Evolutionary conservation across 2,888 invertebrate genomes (phyloP), one percentile per base, ranked within the genome.

Genomic region (Drosophila rellima): DNA sequence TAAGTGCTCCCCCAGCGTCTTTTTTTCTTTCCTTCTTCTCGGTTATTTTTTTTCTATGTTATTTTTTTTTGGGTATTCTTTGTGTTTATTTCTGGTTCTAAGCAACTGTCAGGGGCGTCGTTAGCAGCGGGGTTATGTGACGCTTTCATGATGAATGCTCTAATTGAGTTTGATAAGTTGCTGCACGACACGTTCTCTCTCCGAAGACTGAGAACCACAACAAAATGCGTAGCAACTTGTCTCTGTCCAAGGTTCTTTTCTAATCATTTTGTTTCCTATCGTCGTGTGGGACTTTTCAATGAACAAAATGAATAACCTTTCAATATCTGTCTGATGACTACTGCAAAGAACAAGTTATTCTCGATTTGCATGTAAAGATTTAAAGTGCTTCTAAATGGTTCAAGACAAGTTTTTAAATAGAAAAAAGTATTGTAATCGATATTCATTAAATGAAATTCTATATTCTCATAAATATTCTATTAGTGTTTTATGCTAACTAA

Each of bases 131-230:
- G 56, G 54, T n/a, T 54, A 57, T 70, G 69, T 56, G 69, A 65
- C 55, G 61, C 39, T 29, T 39, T 47, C 33, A 56, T 60, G 69
- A 68, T 65, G 72, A 70, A 79, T 77, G 80, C 60, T 79, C 68
- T 80, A 86, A 86, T 82, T 88, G 71, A 70, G 69, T 68, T 71
- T 70, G 80, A 85, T 76, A 62, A 71, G 56, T 70, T 55, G 55
- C 42, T n/a, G n/a, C 17, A 2, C 29, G 31, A 35, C 33, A 18
- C 42, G 40, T 57, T 57, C 35, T 52, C n/a, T 35, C 10, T 35
- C 18, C 29, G n/a, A 33, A n/a, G 20, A n/a, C 20, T 23, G 20
- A 8, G 17, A 60, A 42, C 15, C 50, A 50, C 37, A 59, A 59
- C 54, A 29, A 44, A 59, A 47, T 56, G 37, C 45, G 45, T 57